These are phyloP conservation scores for Ennomos erosarius DNA, from an alignment of 2,888 invertebrate genomes.

Conservation along the genomic window DNA sequence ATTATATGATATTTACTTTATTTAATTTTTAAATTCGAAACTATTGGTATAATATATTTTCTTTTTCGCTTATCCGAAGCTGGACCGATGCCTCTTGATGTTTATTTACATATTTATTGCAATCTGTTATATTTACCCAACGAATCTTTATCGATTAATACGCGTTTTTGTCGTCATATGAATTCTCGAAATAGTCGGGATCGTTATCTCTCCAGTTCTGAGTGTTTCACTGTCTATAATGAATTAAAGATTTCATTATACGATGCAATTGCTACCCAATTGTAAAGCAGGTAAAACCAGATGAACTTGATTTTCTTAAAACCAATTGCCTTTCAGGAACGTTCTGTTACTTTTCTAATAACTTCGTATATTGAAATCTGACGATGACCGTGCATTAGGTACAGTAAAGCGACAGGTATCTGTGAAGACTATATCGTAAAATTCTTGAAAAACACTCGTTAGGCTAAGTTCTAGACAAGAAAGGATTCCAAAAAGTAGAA, in stretches of 20 bases:
- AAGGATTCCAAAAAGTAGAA: conserved; percentile 70
- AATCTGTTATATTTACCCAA: conserved; percentile 70
- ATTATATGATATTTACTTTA: conserved; percentile 76
- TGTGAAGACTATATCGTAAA: conserved; percentile 18
- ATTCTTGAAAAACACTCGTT: conserved; percentile 17
- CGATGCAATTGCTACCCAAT: conserved; percentile 3
- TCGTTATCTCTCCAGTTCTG: conserved; percentile 40
- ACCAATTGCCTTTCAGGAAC: not conserved
- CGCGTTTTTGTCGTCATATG: conserved; percentile 17
- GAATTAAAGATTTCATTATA: conserved; percentile 44
- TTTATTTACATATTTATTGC: conserved; percentile 83
- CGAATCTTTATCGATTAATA: conserved; percentile 44
- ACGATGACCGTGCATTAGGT: conserved; percentile 57
- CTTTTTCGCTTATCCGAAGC: conserved; percentile 67
- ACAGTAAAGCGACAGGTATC: conserved; percentile 14
- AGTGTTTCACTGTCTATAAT: conserved; percentile 79
- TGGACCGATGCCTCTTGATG: conserved; percentile 66
- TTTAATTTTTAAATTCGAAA: conserved; percentile 78
- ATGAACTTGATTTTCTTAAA: not conserved
- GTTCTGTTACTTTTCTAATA: not conserved
- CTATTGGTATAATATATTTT: conserved; percentile 66
- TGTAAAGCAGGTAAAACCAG: not conserved
- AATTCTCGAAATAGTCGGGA: conserved; percentile 9
- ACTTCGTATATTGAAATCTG: conserved; percentile 17
- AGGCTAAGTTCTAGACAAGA: conserved; percentile 46